Percentiles rank a stretch among this genome's conserved stretches.
Conservation (phyloP, 2,113 vertebrate genomes). For the Callipepla squamata region DNA sequence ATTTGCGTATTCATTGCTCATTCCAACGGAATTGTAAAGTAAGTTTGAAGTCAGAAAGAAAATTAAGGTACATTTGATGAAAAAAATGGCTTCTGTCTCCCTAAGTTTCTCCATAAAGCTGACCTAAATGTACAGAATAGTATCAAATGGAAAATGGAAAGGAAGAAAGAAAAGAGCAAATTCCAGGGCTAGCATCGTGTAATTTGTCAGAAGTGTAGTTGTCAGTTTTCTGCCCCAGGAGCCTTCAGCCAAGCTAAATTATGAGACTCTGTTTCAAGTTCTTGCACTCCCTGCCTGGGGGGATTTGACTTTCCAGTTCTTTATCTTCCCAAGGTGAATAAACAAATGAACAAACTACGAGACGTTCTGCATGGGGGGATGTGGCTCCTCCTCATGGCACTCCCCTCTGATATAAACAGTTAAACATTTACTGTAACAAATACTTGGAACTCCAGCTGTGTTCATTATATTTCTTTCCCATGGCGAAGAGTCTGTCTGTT, state of each 20-base stretch:
- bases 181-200: neutral
- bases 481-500: neutral
- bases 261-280: neutral
- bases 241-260: constrained; percentile 10
- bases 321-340: constrained; percentile 39
- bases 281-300: neutral
- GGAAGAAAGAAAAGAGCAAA: constrained; percentile 10
- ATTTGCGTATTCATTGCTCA: neutral
- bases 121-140: neutral
- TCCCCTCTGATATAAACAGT: neutral
- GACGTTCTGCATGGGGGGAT: neutral
- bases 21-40: neutral
- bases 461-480: neutral
- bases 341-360: neutral
- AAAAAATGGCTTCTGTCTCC: neutral
- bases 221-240: constrained; percentile 19
- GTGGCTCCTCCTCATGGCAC: neutral
- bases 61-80: neutral
- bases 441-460: neutral
- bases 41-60: neutral
- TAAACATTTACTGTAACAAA: neutral
- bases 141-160: neutral
- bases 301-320: constrained; percentile 26
- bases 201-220: constrained; percentile 36
- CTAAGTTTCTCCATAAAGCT: neutral